These are phyloP conservation scores for Neodiprion lecontei DNA, from an alignment of 1,140 invertebrate genomes.

Conservation along the genomic window DNA sequence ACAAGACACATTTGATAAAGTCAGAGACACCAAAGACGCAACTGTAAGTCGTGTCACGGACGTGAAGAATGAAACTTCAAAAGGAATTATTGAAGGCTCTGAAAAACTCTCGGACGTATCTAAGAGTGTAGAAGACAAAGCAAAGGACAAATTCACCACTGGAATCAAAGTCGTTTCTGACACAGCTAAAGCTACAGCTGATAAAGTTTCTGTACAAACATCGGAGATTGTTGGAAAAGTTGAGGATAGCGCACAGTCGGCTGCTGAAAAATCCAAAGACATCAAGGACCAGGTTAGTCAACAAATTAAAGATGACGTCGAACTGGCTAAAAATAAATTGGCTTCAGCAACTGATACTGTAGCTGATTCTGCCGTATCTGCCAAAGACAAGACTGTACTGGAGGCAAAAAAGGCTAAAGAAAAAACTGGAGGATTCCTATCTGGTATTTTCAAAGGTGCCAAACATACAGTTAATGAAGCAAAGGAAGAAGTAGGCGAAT, in stretches of 20 bases:
- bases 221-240: background rate
- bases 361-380: conserved; percentile 23
- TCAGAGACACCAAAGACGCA: conserved; percentile 18
- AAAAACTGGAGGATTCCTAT: conserved; percentile 27
- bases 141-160: background rate
- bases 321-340: conserved; percentile 25
- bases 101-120: conserved; percentile 15
- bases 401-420: conserved; percentile 19
- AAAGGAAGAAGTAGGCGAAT: conserved; percentile 44
- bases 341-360: conserved; percentile 13
- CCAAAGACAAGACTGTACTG: conserved; percentile 19
- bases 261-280: background rate
- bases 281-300: conserved; percentile 19
- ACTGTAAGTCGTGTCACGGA: background rate
- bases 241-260: conserved; percentile 10
- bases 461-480: conserved; percentile 47
- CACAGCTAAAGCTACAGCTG: conserved; percentile 20
- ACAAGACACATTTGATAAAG: background rate
- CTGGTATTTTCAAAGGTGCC: conserved; percentile 43
- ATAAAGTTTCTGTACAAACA: conserved; percentile 18
- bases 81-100: conserved; percentile 13
- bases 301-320: conserved; percentile 29
- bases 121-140: conserved; percentile 24
- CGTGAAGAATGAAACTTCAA: conserved; percentile 4
- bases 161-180: conserved; percentile 14